These are phyloP conservation scores for Cerceris ruficornis DNA, from an alignment of 2,888 invertebrate genomes.

Conservation along the genomic window DNA sequence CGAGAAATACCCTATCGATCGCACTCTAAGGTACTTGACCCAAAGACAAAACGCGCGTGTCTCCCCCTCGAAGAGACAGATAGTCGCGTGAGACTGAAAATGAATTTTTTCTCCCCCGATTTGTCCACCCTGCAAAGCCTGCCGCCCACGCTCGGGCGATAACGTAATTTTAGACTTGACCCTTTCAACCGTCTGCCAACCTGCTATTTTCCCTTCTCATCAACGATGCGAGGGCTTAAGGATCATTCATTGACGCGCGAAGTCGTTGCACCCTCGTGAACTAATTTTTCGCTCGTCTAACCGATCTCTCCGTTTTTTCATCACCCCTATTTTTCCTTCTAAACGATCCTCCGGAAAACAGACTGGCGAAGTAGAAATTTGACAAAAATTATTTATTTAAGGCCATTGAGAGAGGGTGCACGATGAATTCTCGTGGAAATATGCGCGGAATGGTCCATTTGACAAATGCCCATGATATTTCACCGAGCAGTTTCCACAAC, in stretches of 20 bases:
- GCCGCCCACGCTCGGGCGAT: slow-evolving; percentile 6
- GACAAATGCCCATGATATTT: slow-evolving; percentile 27
- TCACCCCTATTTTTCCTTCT: no score
- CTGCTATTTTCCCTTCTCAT: slow-evolving; percentile 1
- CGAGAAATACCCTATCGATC: slow-evolving; percentile 33
- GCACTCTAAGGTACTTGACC: slow-evolving; percentile 35
- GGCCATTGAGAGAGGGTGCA: slow-evolving; percentile 11
- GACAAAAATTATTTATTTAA: slow-evolving; percentile 28
- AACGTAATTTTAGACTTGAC: slow-evolving; percentile 7
- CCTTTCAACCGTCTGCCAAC: background rate
- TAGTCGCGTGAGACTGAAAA: slow-evolving; percentile 30
- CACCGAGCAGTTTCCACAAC: slow-evolving; percentile 5
- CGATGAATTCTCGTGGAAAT: slow-evolving; percentile 16
- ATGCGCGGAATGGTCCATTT: slow-evolving; percentile 13
- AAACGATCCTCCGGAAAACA: no score
- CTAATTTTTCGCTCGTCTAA: background rate
- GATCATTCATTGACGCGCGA: background rate
- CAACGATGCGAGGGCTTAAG: background rate
- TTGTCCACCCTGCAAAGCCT: slow-evolving; percentile 3
- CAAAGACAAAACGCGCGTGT: slow-evolving; percentile 14
- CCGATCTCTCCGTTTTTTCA: no score
- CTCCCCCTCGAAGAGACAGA: background rate
- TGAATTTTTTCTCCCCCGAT: slow-evolving; percentile 13
- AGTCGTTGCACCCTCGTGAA: slow-evolving; percentile 16
- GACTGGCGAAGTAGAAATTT: background rate